Conservation (phyloP, 2,113 vertebrate genomes). For the Globicephala melas region DNA sequence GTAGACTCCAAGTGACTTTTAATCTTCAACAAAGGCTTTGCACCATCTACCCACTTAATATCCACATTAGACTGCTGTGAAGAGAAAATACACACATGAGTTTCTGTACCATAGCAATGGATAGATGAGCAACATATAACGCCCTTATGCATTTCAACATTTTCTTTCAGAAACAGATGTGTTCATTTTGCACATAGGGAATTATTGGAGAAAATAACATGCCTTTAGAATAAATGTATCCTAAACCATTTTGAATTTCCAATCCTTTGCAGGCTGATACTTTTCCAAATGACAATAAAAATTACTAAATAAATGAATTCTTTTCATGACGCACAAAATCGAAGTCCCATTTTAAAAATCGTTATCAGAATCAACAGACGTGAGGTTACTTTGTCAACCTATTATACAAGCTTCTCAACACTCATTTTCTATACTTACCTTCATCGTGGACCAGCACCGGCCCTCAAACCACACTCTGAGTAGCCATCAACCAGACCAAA, state of each 20-base stretch:
- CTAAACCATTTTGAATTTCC: constrained; percentile 20
- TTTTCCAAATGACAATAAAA: not conserved
- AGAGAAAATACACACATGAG: constrained; percentile 59
- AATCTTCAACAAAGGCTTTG: constrained; percentile 93
- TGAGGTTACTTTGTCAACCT: not conserved
- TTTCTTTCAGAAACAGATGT: not conserved
- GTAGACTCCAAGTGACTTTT: constrained; percentile 92
- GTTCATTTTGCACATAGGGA: not conserved
- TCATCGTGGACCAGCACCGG: not conserved
- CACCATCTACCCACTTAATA: constrained; percentile 96
- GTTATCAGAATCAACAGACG: not conserved
- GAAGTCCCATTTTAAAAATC: not conserved
- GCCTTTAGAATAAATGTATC: not conserved
- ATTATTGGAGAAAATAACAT: not conserved
- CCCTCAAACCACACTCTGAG: not conserved
- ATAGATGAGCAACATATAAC: not conserved
- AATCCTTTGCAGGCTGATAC: not conserved
- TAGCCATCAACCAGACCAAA: not conserved
- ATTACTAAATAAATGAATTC: not conserved
- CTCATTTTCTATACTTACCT: not conserved
- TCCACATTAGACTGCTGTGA: constrained; percentile 85
- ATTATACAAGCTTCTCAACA: not conserved
- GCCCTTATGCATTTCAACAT: not conserved
- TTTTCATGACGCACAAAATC: not conserved
- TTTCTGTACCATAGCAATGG: not conserved